Percentiles rank a stretch among this genome's conserved stretches.
Evolutionary conservation across 2,797 vertebrate genomes (phyloP).

Genomic region (Sparidentex hasta): DNA sequence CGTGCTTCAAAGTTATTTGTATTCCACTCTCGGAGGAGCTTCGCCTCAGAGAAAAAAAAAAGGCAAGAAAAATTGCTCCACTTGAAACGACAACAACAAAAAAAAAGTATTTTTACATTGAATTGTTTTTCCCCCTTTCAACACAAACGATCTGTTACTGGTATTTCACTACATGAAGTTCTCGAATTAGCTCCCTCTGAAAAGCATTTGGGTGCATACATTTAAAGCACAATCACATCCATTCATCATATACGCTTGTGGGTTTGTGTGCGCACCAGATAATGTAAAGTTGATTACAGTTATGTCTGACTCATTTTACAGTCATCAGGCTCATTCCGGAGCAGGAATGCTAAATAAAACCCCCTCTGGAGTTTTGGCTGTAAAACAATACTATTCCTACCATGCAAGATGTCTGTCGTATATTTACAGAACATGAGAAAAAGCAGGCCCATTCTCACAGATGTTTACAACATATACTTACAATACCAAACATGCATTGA

Average conservation of each 20-base stretch:
- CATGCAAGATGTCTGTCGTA: constrained; percentile 64
- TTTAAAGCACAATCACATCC: constrained; percentile 47
- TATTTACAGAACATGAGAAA: constrained; percentile 76
- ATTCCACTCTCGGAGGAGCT: constrained; percentile 27
- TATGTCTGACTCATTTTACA: constrained; percentile 66
- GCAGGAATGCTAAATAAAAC: constrained; percentile 68
- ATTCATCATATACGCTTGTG: constrained; percentile 54
- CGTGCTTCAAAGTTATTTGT: constrained; percentile 32
- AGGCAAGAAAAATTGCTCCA: constrained; percentile 4
- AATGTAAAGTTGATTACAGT: constrained; percentile 77
- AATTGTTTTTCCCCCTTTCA: not conserved
- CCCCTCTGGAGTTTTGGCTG: constrained; percentile 55
- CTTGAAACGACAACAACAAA: not conserved
- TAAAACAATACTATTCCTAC: constrained; percentile 75
- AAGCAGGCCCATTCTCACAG: constrained; percentile 63
- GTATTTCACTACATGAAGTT: constrained; percentile 19
- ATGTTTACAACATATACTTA: constrained; percentile 80
- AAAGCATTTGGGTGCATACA: constrained; percentile 29
- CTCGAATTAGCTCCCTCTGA: constrained; percentile 21
- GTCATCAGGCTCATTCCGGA: constrained; percentile 55
- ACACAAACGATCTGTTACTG: constrained; percentile 2
- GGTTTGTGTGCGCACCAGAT: constrained; percentile 49
- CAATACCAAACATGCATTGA: constrained; percentile 77
- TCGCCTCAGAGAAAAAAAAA: constrained; percentile 4
- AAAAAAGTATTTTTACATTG: constrained; percentile 3